Evolutionary conservation across 2,113 vertebrate genomes (phyloP), one percentile per base, ranked within the genome.

Genomic region (Triplophysa rosa): DNA sequence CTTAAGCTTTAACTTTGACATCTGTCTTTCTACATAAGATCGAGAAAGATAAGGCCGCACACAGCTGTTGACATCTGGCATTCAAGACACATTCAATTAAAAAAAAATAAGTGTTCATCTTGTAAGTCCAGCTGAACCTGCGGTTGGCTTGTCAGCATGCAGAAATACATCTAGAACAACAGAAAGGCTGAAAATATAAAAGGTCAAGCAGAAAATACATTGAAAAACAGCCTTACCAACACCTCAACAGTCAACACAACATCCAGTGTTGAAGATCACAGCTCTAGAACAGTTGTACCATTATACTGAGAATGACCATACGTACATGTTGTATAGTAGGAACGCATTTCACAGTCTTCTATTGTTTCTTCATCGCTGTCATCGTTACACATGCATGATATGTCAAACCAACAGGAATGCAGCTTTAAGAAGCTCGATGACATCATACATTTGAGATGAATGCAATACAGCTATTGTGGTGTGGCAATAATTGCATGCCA

Each of bases 291-390:
- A 81, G 83, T 74, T 65, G 66, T 64, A 26, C 79, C 64, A 84
- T 84, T 84, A 78, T 84, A 73, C 68, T 78, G 67, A 16, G 63
- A 81, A 59, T 78, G 69, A 84, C 72, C 78, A 40, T 45, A 72
- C 14, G 52, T 45, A 72, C 14, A 64, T 40, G 63, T 67, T 29
- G 67, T 71, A 56, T 68, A 83, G 40, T 2, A 49, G 24, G 77
- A 78, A 49, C 74, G 67, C 67, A 64, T 59, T 79, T 58, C 33
- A 19, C n/a, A 83, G 67, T 23, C 67, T 52, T 72, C 40, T 47
- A 78, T 84, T 84, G 83, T 84, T 73, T 24, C 23, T 24, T 21
- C 45, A 33, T 24, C 40, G 74, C 62, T 80, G 63, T 56, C 77
- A 78, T 77, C 67, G 74, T 52, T 66, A 80, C 73, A 64, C 64